phyloP scores from a whole-genome alignment of 92 coral and sea anemone genomes.

The Chrysogorgia sp. region DNA sequence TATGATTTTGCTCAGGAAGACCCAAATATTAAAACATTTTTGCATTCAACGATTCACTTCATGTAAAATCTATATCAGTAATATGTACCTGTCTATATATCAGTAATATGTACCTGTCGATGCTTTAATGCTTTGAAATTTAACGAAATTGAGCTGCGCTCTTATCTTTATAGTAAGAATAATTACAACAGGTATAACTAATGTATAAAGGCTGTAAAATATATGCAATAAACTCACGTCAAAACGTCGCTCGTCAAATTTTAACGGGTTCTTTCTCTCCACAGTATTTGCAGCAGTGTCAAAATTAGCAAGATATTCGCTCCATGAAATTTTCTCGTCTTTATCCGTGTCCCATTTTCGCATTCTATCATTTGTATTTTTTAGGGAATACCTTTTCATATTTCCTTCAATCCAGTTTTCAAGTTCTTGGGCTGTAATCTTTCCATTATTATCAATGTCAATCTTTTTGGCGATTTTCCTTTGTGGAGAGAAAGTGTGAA shows the following conservation, averaged over 20 bases:
- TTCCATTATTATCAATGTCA: slow-evolving; percentile 21
- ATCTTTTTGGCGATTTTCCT: slow-evolving; percentile 34
- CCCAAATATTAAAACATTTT: too few species aligned
- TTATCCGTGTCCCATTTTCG: slow-evolving; percentile 89
- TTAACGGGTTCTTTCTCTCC: slow-evolving; percentile 5
- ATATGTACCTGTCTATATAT: too few species aligned
- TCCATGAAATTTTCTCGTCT: slow-evolving; percentile 85
- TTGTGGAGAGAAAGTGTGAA: neutral
- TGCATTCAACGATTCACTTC: too few species aligned
- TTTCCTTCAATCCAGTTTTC: slow-evolving; percentile 46
- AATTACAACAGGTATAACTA: neutral
- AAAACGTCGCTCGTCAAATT: slow-evolving; percentile 27
- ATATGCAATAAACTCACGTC: slow-evolving; percentile 2
- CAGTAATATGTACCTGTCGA: too few species aligned
- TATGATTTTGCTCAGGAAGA: too few species aligned
- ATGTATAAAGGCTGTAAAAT: neutral
- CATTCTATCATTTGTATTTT: slow-evolving; percentile 64
- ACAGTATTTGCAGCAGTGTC: slow-evolving; percentile 11
- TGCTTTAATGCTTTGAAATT: too few species aligned
- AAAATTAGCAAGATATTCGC: slow-evolving; percentile 79
- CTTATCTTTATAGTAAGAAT: too few species aligned
- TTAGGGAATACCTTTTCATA: slow-evolving; percentile 33
- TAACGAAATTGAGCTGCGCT: too few species aligned
- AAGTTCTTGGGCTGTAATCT: slow-evolving; percentile 14
- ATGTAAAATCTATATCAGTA: too few species aligned